phyloP scores from a whole-genome alignment of 92 coral and sea anemone species.

The Pocillopora meandrina region DNA sequence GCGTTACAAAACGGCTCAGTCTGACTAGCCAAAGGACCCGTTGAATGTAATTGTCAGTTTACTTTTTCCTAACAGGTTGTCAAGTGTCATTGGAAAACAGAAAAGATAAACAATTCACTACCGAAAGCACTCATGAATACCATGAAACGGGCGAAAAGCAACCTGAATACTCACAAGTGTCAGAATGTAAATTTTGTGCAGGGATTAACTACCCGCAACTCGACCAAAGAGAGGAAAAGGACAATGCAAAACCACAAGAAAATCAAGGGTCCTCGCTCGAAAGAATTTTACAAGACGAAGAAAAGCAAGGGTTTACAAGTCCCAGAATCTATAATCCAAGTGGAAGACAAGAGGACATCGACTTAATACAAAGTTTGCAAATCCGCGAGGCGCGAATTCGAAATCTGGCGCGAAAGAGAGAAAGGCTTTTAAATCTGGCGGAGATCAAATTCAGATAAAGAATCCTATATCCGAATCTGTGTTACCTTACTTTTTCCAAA shows the following conservation, averaged over 20 bases:
- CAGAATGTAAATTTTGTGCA: background rate
- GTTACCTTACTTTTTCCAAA: no score
- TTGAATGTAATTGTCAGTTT: no score
- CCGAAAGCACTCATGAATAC: background rate
- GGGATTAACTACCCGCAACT: background rate
- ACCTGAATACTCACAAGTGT: background rate
- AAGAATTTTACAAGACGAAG: background rate
- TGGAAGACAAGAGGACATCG: constrained; percentile 21
- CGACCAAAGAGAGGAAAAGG: background rate
- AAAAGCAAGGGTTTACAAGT: constrained; percentile 4
- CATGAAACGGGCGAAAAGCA: background rate
- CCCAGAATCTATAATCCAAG: background rate
- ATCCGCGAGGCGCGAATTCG: constrained; percentile 32
- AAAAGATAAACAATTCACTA: background rate
- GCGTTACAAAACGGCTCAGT: no score
- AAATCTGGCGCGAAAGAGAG: constrained; percentile 24
- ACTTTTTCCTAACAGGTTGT: no score
- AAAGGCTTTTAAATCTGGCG: constrained; percentile 20
- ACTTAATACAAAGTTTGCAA: constrained; percentile 38
- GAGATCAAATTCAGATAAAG: constrained; percentile 1
- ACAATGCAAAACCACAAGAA: background rate
- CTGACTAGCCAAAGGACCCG: no score
- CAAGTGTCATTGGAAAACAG: no score
- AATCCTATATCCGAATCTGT: background rate
- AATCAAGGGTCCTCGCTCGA: background rate